Conservation (phyloP, 23 tunicate genomes). For the Trididemnum nubilum region DNA sequence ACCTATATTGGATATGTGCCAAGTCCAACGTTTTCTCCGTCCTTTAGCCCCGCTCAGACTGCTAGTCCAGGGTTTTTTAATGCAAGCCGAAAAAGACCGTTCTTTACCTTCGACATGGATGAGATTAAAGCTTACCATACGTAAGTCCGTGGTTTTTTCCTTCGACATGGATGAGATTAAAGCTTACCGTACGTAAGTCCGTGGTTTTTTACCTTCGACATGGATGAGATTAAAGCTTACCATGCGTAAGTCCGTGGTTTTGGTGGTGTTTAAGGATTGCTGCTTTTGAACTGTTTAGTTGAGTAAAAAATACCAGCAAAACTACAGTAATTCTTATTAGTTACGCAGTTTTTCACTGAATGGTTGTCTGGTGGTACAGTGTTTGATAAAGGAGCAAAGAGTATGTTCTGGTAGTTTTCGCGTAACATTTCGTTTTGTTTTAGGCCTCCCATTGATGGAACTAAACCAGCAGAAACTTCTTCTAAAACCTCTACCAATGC, state of each 20-base stretch:
- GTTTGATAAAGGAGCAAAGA: no score
- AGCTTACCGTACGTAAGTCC: conserved; percentile 86
- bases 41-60: conserved; percentile 77
- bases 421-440: no score
- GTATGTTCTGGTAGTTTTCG: no score
- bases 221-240: conserved; percentile 93
- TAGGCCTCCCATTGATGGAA: conserved; percentile 6
- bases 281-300: no score
- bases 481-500: conserved; percentile 31
- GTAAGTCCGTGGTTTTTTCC: conserved; percentile 49
- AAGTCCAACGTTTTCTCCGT: conserved; percentile 88
- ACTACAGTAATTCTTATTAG: no score
- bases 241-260: conserved; percentile 60
- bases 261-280: no score
- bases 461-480: conserved; percentile 10
- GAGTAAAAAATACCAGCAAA: no score
- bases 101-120: conserved; percentile 86
- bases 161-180: conserved; percentile 94
- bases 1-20: conserved; percentile 79
- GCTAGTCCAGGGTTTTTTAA: conserved; percentile 86
- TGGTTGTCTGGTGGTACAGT: no score
- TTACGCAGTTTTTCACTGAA: no score
- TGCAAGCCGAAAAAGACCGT: conserved; percentile 38
- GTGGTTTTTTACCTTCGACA: conserved; percentile 80
- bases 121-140: conserved; percentile 94